These are phyloP conservation scores for Urocolius indicus DNA, from an alignment of 2,113 vertebrate species.

Conservation along the genomic window DNA sequence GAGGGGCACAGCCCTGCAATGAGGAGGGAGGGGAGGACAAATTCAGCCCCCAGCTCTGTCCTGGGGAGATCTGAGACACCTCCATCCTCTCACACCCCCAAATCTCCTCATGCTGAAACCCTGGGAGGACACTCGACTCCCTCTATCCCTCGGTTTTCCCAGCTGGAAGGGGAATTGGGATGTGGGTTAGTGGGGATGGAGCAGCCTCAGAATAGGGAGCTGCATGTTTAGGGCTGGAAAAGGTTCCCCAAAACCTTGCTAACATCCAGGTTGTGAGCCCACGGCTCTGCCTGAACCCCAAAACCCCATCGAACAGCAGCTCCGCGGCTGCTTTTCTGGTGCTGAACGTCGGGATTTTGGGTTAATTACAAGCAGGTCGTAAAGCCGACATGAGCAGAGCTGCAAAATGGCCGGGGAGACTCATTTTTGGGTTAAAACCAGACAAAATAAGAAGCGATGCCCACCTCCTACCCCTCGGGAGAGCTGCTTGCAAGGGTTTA, in stretches of 20 bases:
- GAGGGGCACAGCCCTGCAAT: background rate
- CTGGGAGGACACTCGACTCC: background rate
- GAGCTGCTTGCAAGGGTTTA: background rate
- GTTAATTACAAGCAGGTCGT: background rate
- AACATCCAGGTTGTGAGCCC: accelerated
- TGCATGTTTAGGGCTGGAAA: background rate
- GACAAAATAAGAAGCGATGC: background rate
- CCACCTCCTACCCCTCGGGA: background rate
- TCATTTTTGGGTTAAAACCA: background rate
- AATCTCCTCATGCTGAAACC: background rate
- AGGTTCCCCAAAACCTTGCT: accelerated
- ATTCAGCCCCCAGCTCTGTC: background rate
- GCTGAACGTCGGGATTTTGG: background rate
- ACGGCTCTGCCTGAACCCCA: accelerated
- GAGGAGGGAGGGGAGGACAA: background rate
- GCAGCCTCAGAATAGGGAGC: background rate
- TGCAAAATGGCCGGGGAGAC: background rate
- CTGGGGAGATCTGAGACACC: background rate
- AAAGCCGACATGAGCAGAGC: background rate
- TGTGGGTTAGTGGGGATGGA: background rate
- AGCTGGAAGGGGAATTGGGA: accelerated
- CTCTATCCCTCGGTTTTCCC: accelerated
- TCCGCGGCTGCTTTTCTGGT: accelerated
- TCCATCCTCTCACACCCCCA: background rate
- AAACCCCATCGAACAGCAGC: accelerated